Conservation (phyloP, 2,113 vertebrate genomes). For the Saiga tatarica region DNA sequence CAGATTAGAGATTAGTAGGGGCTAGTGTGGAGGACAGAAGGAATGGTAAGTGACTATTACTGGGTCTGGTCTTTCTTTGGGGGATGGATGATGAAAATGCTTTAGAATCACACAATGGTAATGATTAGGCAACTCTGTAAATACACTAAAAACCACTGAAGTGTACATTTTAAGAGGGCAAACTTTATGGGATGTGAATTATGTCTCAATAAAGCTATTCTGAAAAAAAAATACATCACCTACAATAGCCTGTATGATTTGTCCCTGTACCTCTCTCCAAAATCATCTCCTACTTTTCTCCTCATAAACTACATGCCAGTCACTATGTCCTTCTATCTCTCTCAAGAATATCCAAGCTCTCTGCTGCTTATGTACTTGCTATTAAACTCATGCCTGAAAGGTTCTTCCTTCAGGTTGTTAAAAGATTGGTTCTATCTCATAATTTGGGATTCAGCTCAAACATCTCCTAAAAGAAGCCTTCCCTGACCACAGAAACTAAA, state of each 20-base stretch:
- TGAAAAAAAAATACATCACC: not conserved
- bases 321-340: not conserved
- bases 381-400: not conserved
- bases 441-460: slow-evolving; percentile 13
- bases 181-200: slow-evolving; percentile 12
- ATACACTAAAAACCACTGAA: not conserved
- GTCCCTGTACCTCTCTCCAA: not conserved
- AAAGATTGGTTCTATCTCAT: not conserved
- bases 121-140: not conserved
- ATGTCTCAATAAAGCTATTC: not conserved
- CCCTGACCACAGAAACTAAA: slow-evolving; percentile 15
- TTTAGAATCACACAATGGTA: not conserved
- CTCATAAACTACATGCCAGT: not conserved
- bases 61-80: not conserved
- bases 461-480: not conserved
- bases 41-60: not conserved
- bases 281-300: not conserved
- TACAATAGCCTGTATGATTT: not conserved
- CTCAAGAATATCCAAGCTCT: not conserved
- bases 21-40: not conserved
- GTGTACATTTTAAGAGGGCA: not conserved
- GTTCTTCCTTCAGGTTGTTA: not conserved
- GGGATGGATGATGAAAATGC: not conserved
- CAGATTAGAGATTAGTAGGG: not conserved
- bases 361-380: not conserved